A percentile compares a stretch with the other conserved stretches of the same genome.
phyloP scores from a whole-genome alignment of 2,113 vertebrate genomes.

The Actenoides lindsayi region DNA sequence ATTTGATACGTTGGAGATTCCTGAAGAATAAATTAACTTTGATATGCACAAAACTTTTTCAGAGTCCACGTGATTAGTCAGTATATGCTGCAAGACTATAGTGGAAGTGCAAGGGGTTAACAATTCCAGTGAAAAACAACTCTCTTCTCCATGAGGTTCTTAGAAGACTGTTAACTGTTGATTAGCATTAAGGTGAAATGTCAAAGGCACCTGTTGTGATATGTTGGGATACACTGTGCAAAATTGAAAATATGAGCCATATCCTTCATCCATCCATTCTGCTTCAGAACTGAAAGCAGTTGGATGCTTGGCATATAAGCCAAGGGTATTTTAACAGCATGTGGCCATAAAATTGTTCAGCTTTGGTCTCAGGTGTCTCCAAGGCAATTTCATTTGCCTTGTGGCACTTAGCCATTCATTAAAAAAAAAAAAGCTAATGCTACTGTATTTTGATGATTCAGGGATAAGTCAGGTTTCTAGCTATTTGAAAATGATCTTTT shows the following conservation, averaged over 20 bases:
- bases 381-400: neutral
- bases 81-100: neutral
- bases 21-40: conserved; percentile 50
- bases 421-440: neutral
- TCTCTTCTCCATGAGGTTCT: neutral
- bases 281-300: neutral
- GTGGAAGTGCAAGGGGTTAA: conserved; percentile 41
- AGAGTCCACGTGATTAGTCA: conserved; percentile 6
- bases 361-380: neutral
- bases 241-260: neutral
- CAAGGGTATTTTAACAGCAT: neutral
- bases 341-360: neutral
- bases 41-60: conserved; percentile 4
- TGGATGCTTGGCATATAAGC: neutral
- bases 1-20: neutral
- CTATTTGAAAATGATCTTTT: neutral
- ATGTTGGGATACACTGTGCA: neutral
- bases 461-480: neutral
- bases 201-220: neutral
- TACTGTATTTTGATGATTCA: neutral
- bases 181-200: neutral
- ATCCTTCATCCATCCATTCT: neutral
- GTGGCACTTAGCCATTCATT: neutral
- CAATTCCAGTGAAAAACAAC: neutral
- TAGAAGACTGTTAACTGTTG: neutral